Evolutionary conservation across 64 coral and sea anemone genomes (phyloP), one percentile per base, ranked within the genome.

Genomic region (Stylophora pistillata): DNA sequence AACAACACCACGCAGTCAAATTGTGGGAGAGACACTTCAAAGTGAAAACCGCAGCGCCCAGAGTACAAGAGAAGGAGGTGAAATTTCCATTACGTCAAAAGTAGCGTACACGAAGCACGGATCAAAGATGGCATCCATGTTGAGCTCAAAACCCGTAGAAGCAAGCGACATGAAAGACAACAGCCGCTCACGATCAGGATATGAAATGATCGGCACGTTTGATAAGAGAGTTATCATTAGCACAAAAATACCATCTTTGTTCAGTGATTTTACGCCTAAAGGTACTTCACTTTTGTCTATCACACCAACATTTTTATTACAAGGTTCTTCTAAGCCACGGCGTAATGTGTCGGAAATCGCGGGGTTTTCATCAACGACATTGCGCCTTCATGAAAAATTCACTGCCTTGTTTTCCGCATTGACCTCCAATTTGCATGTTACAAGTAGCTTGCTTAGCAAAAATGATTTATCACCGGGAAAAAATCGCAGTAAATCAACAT

Each of bases 21-120:
- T 62, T 54, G 80, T 55, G 31, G 61, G 33, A 62, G 37, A 53
- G 0, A 9, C 80, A 84, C 80, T 69, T 70, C 80, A 84, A 68
- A 84, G 10, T 69, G 61, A 84, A 84, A 84, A 84, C 80, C 80
- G 80, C 80, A 70, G 47, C 1, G 11, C 58, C 65, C 57, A 69
- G 25, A 70, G 62, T 70, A 69, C 80, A 47, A 55, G 52, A 69
- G 16, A 53, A 84, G 80, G 33, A 70, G 21, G 14, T 17, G 12
- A 25, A 57, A 30, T 25, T 29, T 29, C 30, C 10, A 28, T 16
- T 55, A 10, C 20, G 16, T 27, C 58, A 79, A 30, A 25, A 55
- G 30, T 6, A 32, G 28, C 30, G 59, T 79, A 17, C 21, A 68
- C 64, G 23, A 68, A 11, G 21, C 21, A 68, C 0, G 25, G 0